Evolutionary conservation across 2,113 vertebrate genomes (phyloP).

Genomic region (Pholis gunnellus): DNA sequence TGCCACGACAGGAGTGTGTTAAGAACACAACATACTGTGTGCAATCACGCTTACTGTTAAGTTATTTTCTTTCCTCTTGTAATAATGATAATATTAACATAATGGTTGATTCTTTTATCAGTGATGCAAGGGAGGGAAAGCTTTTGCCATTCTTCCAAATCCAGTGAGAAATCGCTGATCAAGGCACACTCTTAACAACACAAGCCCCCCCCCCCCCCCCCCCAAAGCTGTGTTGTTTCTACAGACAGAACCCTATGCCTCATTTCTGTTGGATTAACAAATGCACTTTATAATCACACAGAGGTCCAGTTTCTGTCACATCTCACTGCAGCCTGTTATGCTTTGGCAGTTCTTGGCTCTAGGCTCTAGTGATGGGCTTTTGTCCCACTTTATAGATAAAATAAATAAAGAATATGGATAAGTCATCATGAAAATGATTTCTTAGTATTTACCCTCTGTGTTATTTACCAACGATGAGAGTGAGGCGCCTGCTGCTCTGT

Average conservation of each 20-base stretch:
- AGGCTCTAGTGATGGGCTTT: background rate
- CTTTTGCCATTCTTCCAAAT: background rate
- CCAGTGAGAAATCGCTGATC: background rate
- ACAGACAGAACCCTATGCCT: background rate
- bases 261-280: slow-evolving; percentile 2
- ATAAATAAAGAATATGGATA: background rate
- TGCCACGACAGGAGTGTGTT: background rate
- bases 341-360: background rate
- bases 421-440: background rate
- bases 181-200: background rate
- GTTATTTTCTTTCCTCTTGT: background rate
- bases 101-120: background rate
- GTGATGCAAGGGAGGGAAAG: background rate
- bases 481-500: background rate
- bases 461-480: background rate
- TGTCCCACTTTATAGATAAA: background rate
- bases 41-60: background rate
- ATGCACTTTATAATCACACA: background rate
- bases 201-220: too few species aligned
- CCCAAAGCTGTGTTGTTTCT: background rate
- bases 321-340: background rate
- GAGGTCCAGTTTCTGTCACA: background rate
- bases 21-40: background rate
- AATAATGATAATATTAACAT: background rate
- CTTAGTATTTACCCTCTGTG: background rate